Evolutionary conservation across 2,888 invertebrate genomes (phyloP), one percentile per base, ranked within the genome.

Genomic region (Blomia tropicalis): DNA sequence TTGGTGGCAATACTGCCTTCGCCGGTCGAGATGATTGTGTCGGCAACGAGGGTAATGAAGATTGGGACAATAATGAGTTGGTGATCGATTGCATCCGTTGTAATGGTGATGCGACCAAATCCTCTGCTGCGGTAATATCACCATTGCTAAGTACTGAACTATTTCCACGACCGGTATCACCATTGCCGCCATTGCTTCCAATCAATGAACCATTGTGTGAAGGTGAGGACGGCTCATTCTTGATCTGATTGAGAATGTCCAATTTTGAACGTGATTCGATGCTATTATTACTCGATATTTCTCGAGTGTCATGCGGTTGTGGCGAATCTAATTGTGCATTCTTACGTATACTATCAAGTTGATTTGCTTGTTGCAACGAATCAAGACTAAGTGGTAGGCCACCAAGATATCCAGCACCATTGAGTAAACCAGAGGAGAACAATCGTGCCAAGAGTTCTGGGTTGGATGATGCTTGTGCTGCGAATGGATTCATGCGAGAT

Each of bases 31-130:
- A 89, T 51, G 83, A 83, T 19, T 84, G 81, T 59, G 83, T 79
- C 71, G 88, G 89, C 72, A 89, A 87, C 11, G 87, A 83, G 68
- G 88, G 87, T 65, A 86, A 63, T 86, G 86, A 78, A 88, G 87
- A 68, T 70, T 67, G 74, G 67, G 66, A 71, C 68, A 93, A 90
- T 69, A 95, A 79, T 66, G 92, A 92, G 75, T 95, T 95, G 53
- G 95, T 95, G 70, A 95, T 95, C 68, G 91, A 92, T 66, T 93
- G 93, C 93, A 95, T 95, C 71, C 93, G 79, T 75, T 95, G 95
- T 59, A 95, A 77, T 0, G 95, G 95, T 72, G 91, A 91, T 25
- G 91, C 89, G 11, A 70, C 71, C 60, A 83, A 80, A 70, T 87
- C 87, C 71, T 88, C 88, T 64, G 86, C 85, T 69, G 80, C 82